These are phyloP conservation scores for Dasyprocta punctata DNA, from an alignment of 2,113 vertebrate species.

Conservation along the genomic window DNA sequence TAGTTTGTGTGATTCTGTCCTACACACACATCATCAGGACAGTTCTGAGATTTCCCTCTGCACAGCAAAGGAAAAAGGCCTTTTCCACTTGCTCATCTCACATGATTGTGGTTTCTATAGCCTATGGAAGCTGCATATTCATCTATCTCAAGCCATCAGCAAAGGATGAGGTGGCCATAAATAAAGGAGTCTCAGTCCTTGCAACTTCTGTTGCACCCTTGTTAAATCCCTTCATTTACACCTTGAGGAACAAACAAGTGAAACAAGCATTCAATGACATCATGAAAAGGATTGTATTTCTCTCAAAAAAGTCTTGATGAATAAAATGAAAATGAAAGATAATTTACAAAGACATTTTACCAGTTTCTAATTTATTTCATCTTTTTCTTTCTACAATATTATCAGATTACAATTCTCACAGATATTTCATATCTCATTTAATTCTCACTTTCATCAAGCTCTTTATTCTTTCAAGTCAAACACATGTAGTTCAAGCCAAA, in stretches of 20 bases:
- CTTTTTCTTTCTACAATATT: not conserved
- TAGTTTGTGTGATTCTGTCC: not conserved
- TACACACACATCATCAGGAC: not conserved
- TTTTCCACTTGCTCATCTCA: conserved; percentile 33
- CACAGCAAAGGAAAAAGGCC: conserved; percentile 21
- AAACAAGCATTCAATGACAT: not conserved
- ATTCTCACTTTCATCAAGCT: not conserved
- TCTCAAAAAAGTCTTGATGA: not conserved
- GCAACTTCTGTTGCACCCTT: not conserved
- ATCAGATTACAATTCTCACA: not conserved
- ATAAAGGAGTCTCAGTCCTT: not conserved
- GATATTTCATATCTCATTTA: not conserved
- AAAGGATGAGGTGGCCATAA: not conserved
- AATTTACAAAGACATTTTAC: not conserved
- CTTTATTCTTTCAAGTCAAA: not conserved
- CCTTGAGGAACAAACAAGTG: conserved; percentile 23
- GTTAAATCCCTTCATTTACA: conserved; percentile 44
- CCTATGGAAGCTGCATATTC: conserved; percentile 44
- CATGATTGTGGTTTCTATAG: not conserved
- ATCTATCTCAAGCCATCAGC: conserved; percentile 25
- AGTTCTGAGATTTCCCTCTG: not conserved
- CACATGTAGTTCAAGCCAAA: not conserved
- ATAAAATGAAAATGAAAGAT: not conserved
- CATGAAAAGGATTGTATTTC: not conserved
- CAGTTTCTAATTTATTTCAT: not conserved